These are phyloP conservation scores for Oscarella lobularis DNA, from an alignment of 37 sponge, comb jelly and placozoan genomes.

Conservation along the genomic window DNA sequence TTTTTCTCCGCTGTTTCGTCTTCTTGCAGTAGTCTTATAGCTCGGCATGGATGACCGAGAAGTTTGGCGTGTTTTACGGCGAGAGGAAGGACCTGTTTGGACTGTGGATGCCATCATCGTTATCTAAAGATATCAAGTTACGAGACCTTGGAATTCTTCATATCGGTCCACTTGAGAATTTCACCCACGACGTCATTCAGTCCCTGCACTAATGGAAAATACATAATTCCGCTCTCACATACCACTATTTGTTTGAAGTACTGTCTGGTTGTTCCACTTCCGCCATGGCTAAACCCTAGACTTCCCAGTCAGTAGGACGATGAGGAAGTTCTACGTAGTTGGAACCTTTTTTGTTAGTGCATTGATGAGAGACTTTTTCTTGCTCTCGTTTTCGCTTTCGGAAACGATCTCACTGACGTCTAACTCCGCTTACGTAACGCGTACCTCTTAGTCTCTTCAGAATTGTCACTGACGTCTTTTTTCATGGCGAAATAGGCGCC, in stretches of 20 bases:
- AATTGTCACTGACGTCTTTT: conserved; percentile 26
- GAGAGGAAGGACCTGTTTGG: background rate
- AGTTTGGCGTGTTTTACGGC: background rate
- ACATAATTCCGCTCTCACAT: background rate
- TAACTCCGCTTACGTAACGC: too few species aligned
- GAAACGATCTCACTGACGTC: too few species aligned
- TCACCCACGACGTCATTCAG: background rate
- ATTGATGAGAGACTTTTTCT: conserved; percentile 25
- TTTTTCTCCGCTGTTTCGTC: background rate
- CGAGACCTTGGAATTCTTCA: background rate
- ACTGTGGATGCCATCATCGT: background rate
- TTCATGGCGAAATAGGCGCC: conserved; percentile 41
- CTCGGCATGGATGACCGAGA: background rate
- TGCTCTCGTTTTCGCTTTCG: conserved; percentile 45
- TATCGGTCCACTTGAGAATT: background rate
- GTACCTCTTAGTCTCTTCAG: too few species aligned
- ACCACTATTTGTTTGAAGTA: too few species aligned
- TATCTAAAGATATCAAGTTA: background rate
- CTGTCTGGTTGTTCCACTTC: too few species aligned
- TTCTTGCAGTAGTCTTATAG: background rate
- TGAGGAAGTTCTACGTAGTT: too few species aligned
- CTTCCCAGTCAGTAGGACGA: too few species aligned
- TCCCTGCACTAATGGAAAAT: background rate
- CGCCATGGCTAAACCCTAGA: too few species aligned
- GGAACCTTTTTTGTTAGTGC: conserved; percentile 21